Evolutionary conservation across 2,888 invertebrate genomes (phyloP).

Genomic region (Drosophila bunnanda): DNA sequence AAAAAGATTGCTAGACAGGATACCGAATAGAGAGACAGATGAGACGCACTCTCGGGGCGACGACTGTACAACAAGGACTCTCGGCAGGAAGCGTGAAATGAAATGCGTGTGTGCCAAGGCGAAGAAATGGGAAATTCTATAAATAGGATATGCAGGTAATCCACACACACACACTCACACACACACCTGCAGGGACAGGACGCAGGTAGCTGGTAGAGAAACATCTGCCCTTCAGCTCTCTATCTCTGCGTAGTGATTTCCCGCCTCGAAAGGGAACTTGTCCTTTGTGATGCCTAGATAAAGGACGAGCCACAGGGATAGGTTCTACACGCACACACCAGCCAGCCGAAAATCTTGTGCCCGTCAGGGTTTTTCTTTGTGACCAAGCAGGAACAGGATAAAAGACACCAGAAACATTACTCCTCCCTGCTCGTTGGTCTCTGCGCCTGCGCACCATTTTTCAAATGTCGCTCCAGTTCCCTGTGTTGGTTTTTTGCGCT

Average conservation of each 20-base stretch:
- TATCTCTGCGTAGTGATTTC: conserved; percentile 66
- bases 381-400: conserved; percentile 56
- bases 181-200: conserved; percentile 58
- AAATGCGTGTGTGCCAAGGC: conserved; percentile 59
- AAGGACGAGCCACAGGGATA: conserved; percentile 29
- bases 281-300: conserved; percentile 66
- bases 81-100: conserved; percentile 66
- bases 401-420: conserved; percentile 29
- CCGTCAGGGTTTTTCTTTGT: conserved; percentile 60
- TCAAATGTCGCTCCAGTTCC: conserved; percentile 66
- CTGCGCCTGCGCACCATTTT: conserved; percentile 64
- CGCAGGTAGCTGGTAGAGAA: conserved; percentile 66
- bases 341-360: conserved; percentile 32
- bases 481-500: conserved; percentile 13
- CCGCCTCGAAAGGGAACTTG: conserved; percentile 62
- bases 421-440: background rate
- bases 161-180: conserved; percentile 29
- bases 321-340: conserved; percentile 37
- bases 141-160: conserved; percentile 73
- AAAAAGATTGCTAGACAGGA: conserved; percentile 37
- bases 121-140: conserved; percentile 51
- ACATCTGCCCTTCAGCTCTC: conserved; percentile 64
- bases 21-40: conserved; percentile 21
- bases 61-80: conserved; percentile 48
- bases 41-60: conserved; percentile 25